phyloP scores from a whole-genome alignment of 2,113 vertebrate genomes.

The Seriola aureovittata region DNA sequence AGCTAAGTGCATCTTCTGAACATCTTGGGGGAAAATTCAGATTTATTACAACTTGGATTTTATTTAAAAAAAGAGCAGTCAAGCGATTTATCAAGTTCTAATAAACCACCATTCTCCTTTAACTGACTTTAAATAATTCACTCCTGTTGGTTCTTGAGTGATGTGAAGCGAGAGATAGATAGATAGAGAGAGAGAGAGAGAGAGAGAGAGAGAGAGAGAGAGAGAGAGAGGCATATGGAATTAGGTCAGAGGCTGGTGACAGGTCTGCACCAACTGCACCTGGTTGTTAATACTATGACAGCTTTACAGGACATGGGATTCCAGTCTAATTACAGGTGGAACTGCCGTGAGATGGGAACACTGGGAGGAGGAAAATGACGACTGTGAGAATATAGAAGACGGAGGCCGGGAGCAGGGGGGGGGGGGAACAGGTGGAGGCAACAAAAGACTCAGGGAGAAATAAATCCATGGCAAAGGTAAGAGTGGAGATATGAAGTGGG shows the following conservation, averaged over 20 bases:
- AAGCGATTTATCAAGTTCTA: not conserved
- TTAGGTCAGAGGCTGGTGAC: slow-evolving; percentile 56
- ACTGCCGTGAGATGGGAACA: slow-evolving; percentile 54
- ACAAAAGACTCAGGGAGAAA: not conserved
- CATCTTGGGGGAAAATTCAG: not conserved
- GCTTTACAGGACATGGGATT: slow-evolving; percentile 79
- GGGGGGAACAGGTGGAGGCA: not conserved
- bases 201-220: too few relatives aligned
- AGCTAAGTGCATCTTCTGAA: not conserved
- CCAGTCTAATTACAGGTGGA: slow-evolving; percentile 84
- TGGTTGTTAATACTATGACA: slow-evolving; percentile 78
- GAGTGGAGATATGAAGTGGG: slow-evolving; percentile 20
- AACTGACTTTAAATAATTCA: not conserved
- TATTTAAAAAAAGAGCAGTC: not conserved
- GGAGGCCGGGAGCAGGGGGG: not conserved
- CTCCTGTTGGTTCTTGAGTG: not conserved
- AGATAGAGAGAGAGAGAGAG: not conserved
- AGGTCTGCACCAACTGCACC: slow-evolving; percentile 65
- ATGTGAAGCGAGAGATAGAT: not conserved
- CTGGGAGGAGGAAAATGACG: slow-evolving; percentile 46
- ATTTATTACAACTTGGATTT: not conserved
- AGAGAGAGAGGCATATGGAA: slow-evolving; percentile 28
- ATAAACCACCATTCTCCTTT: not conserved
- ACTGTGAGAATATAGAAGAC: slow-evolving; percentile 67
- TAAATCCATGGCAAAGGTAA: slow-evolving; percentile 22